Evolutionary conservation across 2,113 vertebrate genomes (phyloP), one percentile per base, ranked within the genome.

Genomic region (Hemichromis elongatus): DNA sequence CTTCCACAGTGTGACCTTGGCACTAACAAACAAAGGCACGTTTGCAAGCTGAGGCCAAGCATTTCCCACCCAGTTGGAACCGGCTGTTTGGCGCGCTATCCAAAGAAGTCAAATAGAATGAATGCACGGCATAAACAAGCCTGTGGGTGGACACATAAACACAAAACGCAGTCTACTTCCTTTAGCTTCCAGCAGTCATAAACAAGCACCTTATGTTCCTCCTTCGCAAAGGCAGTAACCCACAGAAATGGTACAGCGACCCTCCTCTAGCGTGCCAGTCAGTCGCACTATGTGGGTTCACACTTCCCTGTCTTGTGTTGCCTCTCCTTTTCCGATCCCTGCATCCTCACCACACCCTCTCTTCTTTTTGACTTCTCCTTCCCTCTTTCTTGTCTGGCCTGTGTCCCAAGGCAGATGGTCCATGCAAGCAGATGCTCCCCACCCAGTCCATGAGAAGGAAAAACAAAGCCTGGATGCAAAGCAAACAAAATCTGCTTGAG

Each of bases 341-440:
- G 14, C 45, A 24, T 89, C 78, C 85, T 89, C 77, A 47, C n/a
- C 75, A 56, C 63, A 55, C 82, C 28, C 70, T 54, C 18, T 47
- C 55, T 80, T 52, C 57, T 53, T 80, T 66, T 84, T 26, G 40
- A 77, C 33, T 24, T 79, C 47, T 87, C 78, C 80, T 82, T 80
- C 70, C 66, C 85, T 85, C 85, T n/a, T 86, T 90, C 90, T 85
- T 88, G 57, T 77, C 91, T 95, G 95, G 95, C 94, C 79, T 35
- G 55, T 33, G 54, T 93, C 92, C 90, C 75, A 89, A 90, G 90
- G 84, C 95, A 94, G 93, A 94, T 92, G 92, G 94, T 93, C 89
- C 80, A 80, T 85, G 83, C 85, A 73, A 92, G 88, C 94, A 94
- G 94, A 94, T 92, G 94, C 89, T 90, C 86, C 86, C 92, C 93